Evolutionary conservation across 1,140 invertebrate genomes (phyloP), one percentile per base, ranked within the genome.

Genomic region (Sycophaga agraensis): DNA sequence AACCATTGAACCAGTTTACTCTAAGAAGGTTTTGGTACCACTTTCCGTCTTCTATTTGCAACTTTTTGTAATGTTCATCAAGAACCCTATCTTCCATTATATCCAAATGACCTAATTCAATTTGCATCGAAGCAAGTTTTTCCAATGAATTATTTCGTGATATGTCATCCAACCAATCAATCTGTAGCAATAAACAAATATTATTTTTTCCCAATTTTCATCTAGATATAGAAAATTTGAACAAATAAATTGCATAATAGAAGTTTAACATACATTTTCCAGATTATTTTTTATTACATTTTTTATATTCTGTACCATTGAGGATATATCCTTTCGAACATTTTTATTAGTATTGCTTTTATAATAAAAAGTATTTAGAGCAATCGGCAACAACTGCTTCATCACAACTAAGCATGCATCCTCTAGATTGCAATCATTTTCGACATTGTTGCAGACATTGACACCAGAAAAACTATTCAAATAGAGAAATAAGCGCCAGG

Each of bases 111-210:
- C 82, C 86, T 50, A 88, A 82, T 45, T 84, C 78, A 0, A 82
- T 70, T 4, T 75, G 69, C 66, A 88, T 87, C 0, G 79, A 76
- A 14, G 77, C 72, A 9, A 84, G 82, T 70, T 88, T 88, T 0
- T 82, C 77, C 46, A 84, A 59, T 8, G 86, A 86, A 63, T 81
- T 79, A 59, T 70, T 71, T 63, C 81, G 82, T 1, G 90, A 91
- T 28, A 82, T 78, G 7, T 82, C 74, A 65, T 91, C 89, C 83
- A 91, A 86, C 90, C 90, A 91, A 43, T 87, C 83, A 7, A 86
- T 82, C 63, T 65, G 39, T 28, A 28, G 16, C 35, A 48, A 16
- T 35, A n/a, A 35, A 11, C 17, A 51, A 51, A 51, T 35, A 26
- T 11, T 48, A 26, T 9, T 48, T 6, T 4, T 6, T 48, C 14